Evolutionary conservation across 2,797 vertebrate species (phyloP), one percentile per base, ranked within the genome.

Genomic region (Arnoldichthys spilopterus): DNA sequence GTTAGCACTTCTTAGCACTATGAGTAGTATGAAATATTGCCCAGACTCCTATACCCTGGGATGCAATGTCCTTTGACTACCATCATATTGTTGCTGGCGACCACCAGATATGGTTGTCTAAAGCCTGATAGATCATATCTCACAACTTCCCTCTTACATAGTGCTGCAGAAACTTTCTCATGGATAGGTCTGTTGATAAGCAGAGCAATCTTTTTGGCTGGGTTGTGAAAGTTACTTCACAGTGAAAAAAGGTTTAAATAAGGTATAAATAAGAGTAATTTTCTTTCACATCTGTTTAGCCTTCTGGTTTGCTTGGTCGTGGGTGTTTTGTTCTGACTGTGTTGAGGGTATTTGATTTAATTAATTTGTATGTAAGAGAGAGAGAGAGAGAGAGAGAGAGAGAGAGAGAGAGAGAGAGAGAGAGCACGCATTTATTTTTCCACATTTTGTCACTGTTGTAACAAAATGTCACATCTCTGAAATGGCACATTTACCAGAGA

Each of bases 31-130:
- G 64, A 76, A 77, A 74, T 68, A 63, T 64, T 51, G 47, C 54
- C 56, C 64, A 63, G 69, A 67, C 64, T 74, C 40, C 67, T 73
- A 32, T 68, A 68, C 37, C 49, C 32, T n/a, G 28, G 56, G 20
- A 66, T n/a, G 47, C 49, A 54, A 79, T 72, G 32, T 32, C 51
- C n/a, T 79, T 76, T 63, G 77, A 76, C 68, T 72, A 68, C 68
- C 63, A 18, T 76, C 53, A 61, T 79, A 79, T 72, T 72, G 73
- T 59, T 64, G 43, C 76, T 77, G 47, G 20, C 64, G 22, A 74
- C 64, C 49, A 76, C 24, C 70, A 74, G 71, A 77, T 59, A 40
- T 40, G 56, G 28, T 72, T 15, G 49, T 78, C 59, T 72, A 26
- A 30, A 78, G 47, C 6, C 45, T 54, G 61, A 71, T 66, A 74